phyloP scores from a whole-genome alignment of 1,140 invertebrate species.

The Apis laboriosa region DNA sequence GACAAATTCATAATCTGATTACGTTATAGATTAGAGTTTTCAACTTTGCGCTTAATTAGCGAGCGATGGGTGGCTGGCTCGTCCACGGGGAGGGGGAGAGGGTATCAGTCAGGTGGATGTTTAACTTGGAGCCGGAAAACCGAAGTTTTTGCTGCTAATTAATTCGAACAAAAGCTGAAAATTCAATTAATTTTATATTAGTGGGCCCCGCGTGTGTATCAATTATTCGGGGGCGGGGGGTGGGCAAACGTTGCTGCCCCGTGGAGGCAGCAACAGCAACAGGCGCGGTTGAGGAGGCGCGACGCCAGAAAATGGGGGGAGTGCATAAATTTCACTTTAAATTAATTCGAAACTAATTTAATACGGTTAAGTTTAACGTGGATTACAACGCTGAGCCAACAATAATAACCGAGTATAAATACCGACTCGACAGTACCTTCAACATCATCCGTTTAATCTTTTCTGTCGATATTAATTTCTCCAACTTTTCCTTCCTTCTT shows the following conservation, averaged over 20 bases:
- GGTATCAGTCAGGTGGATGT: background rate
- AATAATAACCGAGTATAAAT: background rate
- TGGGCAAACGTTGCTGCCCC: background rate
- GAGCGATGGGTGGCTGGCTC: slow-evolving; percentile 20
- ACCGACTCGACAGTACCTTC: background rate
- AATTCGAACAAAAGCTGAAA: slow-evolving; percentile 29
- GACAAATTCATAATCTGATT: slow-evolving; percentile 48
- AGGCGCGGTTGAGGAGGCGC: background rate
- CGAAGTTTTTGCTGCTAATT: slow-evolving; percentile 40
- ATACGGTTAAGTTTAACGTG: slow-evolving; percentile 18
- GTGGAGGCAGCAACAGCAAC: slow-evolving; percentile 6
- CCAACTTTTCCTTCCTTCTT: too few relatives aligned
- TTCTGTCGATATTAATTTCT: background rate
- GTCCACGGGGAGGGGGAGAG: background rate
- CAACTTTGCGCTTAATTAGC: slow-evolving; percentile 51
- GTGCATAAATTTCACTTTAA: slow-evolving; percentile 26
- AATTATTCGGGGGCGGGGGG: background rate
- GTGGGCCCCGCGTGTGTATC: slow-evolving; percentile 1
- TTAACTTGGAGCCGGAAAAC: slow-evolving; percentile 22
- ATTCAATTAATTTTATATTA: slow-evolving; percentile 41
- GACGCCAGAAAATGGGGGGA: slow-evolving; percentile 2
- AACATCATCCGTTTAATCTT: background rate
- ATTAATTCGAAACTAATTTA: slow-evolving; percentile 19
- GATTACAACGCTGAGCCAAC: background rate
- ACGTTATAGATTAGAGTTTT: slow-evolving; percentile 38